Base-by-base conservation (phyloP, 2,113 vertebrate species). In the Eurypyga helias region DNA sequence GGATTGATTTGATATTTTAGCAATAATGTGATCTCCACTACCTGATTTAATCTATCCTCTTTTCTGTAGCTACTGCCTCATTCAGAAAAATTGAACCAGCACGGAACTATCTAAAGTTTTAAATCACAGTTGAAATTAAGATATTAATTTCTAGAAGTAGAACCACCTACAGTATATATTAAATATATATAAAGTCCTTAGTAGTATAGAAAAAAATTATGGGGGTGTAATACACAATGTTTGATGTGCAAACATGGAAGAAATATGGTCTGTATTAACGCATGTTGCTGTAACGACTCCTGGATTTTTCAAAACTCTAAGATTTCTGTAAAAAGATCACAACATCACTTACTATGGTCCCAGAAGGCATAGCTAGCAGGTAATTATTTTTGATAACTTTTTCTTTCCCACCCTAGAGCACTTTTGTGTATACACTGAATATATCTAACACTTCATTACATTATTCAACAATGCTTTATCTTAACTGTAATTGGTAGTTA, bases 341-440 rank as follows among this genome's bases (percentile, higher is more conserved):
- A 16, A 19, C 86, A 51, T 90, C 51, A 62, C 17, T 90, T 71
- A 24, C 34, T 64, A 11, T 38, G 33, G 24, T 90, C 69, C 34
- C 72, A 78, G 65, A 60, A 92, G 88, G 34, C 71, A 62, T 17
- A 51, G 33, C 17, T 70, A 83, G 55, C 60, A 80, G 64, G 71
- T 89, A 93, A 95, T 93, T 81, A 78, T 95, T 92, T 96, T 78
- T 90, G 12, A 86, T 90, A 92, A 69, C 64, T 82, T 90, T 72
- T 82, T 87, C n/a, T 67, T 85, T 75, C 46, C 13, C 33, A 38
- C 29, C 24, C 41, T 77, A 10, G 4, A 80, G 64, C 79, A 51
- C 17, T 93, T 89, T 17, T 55, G 21, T 66, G 31, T 67, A 57
- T 75, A 52, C 48, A 60, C 17, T 62, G 79, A 83, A 65, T 79